Evolutionary conservation across 2,797 vertebrate genomes (phyloP).

Genomic region (Alcedo atthis): DNA sequence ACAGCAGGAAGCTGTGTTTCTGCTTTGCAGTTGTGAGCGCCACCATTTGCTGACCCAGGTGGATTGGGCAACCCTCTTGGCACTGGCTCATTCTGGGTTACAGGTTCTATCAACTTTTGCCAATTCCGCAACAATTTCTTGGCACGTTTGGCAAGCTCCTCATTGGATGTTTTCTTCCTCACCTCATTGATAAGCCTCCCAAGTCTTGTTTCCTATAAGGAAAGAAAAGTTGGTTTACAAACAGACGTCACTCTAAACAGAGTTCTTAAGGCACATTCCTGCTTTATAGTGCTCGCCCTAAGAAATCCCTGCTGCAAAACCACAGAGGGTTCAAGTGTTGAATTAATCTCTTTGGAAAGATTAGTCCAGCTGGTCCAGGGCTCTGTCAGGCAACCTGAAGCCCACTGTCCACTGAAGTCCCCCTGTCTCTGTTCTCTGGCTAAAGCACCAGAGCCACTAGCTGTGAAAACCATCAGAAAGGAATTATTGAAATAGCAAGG

Average conservation of each 20-base stretch:
- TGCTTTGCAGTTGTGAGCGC: conserved; percentile 88
- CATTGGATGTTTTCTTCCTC: conserved; percentile 92
- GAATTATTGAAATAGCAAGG: background rate
- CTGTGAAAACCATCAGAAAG: background rate
- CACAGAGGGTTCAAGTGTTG: background rate
- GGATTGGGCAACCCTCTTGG: conserved; percentile 81
- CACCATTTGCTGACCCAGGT: conserved; percentile 88
- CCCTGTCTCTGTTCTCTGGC: background rate
- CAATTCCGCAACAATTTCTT: conserved; percentile 92
- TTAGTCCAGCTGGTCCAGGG: background rate
- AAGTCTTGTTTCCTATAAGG: conserved; percentile 89
- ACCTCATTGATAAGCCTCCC: conserved; percentile 96
- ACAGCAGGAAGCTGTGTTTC: conserved; percentile 77
- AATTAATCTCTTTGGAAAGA: background rate
- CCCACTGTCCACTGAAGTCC: background rate
- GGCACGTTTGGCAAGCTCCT: conserved; percentile 92
- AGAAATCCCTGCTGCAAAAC: background rate
- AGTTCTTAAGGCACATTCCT: background rate
- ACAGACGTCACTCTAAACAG: background rate
- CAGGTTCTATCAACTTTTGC: conserved; percentile 92
- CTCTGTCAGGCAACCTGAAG: background rate
- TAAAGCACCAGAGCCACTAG: background rate
- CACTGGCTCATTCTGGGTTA: conserved; percentile 77
- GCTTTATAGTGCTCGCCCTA: background rate
- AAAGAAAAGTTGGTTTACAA: conserved; percentile 35